Conservation (phyloP, 1,140 invertebrate species). For the Temnothorax curvispinosus region DNA sequence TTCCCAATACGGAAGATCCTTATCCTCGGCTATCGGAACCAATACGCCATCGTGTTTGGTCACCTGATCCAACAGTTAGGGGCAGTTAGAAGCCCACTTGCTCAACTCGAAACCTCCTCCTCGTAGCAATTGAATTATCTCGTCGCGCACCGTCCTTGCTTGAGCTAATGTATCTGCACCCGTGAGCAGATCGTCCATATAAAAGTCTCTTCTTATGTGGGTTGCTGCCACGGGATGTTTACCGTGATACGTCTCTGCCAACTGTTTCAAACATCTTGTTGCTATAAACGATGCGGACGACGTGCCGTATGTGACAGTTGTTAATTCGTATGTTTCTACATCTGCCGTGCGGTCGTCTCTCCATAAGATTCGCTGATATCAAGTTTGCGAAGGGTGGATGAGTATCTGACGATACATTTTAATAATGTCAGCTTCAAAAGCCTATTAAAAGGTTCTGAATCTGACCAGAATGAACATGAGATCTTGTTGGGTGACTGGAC, state of each 20-base stretch:
- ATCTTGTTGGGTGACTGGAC: neutral
- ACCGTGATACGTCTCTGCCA: too few relatives aligned
- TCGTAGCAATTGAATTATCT: neutral
- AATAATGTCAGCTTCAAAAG: neutral
- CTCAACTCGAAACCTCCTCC: neutral
- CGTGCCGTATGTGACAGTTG: too few relatives aligned
- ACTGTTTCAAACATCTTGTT: too few relatives aligned
- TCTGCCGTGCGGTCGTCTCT: neutral
- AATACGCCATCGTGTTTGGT: too few relatives aligned
- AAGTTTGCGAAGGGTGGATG: neutral
- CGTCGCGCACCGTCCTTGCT: neutral
- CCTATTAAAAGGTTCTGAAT: neutral
- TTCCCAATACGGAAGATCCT: too few relatives aligned
- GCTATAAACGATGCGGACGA: too few relatives aligned
- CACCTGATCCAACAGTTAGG: too few relatives aligned
- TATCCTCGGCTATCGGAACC: too few relatives aligned
- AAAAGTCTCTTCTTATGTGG: too few relatives aligned
- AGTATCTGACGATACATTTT: conserved; percentile 24
- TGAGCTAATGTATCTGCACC: neutral
- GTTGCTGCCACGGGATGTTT: too few relatives aligned
- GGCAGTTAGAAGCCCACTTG: neutral
- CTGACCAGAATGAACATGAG: neutral
- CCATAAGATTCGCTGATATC: neutral
- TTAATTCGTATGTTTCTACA: neutral
- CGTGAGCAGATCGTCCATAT: neutral